Conservation (phyloP, 2,113 vertebrate genomes). For the Microcebus ravelobensis region DNA sequence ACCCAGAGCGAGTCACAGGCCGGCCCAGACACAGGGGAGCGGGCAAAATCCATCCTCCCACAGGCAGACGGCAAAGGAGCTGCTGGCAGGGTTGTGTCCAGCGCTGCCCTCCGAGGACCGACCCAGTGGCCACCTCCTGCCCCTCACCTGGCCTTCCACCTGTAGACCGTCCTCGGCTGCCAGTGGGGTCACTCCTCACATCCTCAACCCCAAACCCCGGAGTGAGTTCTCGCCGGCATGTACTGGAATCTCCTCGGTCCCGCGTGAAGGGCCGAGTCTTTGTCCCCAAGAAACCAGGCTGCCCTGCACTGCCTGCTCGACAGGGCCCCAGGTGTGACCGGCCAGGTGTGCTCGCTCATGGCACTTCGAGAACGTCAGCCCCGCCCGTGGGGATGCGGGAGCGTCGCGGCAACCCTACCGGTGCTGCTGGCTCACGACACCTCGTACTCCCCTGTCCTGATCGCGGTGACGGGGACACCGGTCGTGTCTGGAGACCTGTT, state of each 20-base stretch:
- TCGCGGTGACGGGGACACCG: no score
- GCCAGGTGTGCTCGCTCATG: fast-evolving
- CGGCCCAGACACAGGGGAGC: not conserved
- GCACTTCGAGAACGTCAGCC: not conserved
- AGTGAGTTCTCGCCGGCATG: fast-evolving
- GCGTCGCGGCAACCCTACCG: fast-evolving
- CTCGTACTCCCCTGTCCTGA: fast-evolving
- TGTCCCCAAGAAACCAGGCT: not conserved
- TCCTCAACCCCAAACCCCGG: not conserved
- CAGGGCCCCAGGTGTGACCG: not conserved
- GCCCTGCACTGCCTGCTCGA: not conserved
- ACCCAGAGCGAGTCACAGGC: not conserved
- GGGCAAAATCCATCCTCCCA: not conserved
- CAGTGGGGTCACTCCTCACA: not conserved
- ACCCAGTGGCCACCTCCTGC: fast-evolving
- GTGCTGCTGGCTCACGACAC: fast-evolving
- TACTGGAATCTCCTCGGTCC: not conserved
- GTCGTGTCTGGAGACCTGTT: not conserved
- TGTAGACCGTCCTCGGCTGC: not conserved
- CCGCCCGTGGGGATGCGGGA: fast-evolving
- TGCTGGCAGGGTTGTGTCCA: fast-evolving
- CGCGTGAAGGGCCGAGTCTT: no score
- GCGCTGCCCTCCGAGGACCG: not conserved
- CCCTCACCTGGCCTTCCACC: not conserved
- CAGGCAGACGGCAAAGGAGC: fast-evolving